Percentiles rank a stretch among this genome's conserved stretches.
Evolutionary conservation across 2,888 invertebrate species (phyloP).

Genomic region (Endotricha flammealis): DNA sequence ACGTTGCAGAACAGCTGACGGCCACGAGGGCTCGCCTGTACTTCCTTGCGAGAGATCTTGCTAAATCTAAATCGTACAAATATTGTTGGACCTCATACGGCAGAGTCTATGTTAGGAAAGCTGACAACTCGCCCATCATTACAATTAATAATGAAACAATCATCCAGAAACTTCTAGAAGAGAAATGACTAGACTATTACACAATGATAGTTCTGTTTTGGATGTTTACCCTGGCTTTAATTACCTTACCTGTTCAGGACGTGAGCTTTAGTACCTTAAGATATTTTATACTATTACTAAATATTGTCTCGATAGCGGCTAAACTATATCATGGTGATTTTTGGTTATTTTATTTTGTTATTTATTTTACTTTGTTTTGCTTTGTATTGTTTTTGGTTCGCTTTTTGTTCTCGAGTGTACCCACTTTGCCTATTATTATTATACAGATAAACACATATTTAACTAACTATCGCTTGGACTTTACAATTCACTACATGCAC

Average conservation of each 20-base stretch:
- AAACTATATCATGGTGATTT: too few species aligned
- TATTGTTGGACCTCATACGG: constrained; percentile 2
- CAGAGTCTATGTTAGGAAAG: constrained; percentile 1
- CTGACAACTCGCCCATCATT: not conserved
- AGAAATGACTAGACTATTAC: constrained; percentile 1
- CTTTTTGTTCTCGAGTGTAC: not conserved
- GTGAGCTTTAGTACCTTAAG: too few species aligned
- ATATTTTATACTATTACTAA: too few species aligned
- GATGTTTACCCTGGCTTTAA: not conserved
- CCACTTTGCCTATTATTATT: not conserved
- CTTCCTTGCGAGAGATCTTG: constrained; percentile 1
- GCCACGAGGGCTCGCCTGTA: not conserved
- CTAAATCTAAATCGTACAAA: not conserved
- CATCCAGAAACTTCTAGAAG: not conserved
- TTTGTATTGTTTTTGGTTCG: not conserved
- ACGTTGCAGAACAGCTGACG: not conserved
- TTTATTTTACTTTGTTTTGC: too few species aligned
- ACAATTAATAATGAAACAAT: not conserved
- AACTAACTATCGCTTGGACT: not conserved
- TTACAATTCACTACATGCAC: not conserved
- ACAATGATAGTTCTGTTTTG: not conserved
- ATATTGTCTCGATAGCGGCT: too few species aligned
- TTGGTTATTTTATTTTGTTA: too few species aligned
- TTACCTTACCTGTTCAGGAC: too few species aligned
- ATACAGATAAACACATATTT: not conserved